These are phyloP conservation scores for Phorcus lineatus DNA, from an alignment of 2,888 invertebrate genomes.

Conservation along the genomic window DNA sequence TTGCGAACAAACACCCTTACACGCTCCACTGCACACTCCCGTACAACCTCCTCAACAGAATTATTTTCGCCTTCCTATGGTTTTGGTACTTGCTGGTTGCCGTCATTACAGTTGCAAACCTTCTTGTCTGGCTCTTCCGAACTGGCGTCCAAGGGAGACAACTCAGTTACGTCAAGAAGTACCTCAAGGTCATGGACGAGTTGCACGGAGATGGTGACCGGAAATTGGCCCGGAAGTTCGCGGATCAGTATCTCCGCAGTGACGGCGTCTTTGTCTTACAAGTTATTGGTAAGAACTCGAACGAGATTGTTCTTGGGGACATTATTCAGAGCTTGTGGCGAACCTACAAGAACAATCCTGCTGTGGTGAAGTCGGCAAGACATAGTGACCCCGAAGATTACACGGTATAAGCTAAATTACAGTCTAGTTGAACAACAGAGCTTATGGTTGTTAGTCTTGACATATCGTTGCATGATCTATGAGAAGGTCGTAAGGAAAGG, in stretches of 20 bases:
- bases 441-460: no score
- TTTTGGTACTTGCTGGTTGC: conserved; percentile 35
- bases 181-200: conserved; percentile 27
- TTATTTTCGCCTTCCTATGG: conserved; percentile 35
- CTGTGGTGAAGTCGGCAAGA: conserved; percentile 46
- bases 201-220: conserved; percentile 38
- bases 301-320: conserved; percentile 58
- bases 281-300: conserved; percentile 60
- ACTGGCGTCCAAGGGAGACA: conserved; percentile 16
- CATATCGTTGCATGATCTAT: no score
- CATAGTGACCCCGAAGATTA: conserved; percentile 36
- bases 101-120: conserved; percentile 17
- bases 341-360: conserved; percentile 52
- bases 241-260: conserved; percentile 38
- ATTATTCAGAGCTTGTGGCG: conserved; percentile 57
- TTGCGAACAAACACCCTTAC: conserved; percentile 33
- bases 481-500: no score
- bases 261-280: conserved; percentile 52
- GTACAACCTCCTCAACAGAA: conserved; percentile 36
- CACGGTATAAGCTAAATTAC: not conserved
- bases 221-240: conserved; percentile 32
- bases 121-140: conserved; percentile 31
- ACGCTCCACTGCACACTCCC: conserved; percentile 34
- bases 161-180: conserved; percentile 28
- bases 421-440: no score